Evolutionary conservation across 2,888 invertebrate genomes (phyloP), one percentile per base, ranked within the genome.

Genomic region (Plebejus argus): DNA sequence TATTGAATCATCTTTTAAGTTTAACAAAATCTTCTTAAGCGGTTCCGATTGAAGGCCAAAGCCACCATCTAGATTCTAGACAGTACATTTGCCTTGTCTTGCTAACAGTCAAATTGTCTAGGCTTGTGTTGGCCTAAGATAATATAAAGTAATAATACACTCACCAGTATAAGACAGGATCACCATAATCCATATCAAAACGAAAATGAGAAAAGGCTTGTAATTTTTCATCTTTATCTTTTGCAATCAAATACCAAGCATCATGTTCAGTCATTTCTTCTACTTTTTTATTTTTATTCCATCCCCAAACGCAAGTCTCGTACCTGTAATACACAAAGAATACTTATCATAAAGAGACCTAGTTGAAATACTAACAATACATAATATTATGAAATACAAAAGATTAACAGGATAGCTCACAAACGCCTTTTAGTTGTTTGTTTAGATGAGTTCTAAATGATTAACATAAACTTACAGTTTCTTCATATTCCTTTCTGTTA

Each of bases 401-500:
- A 53, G 15, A 53, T 53, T 15, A n/a, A 39, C 39, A 53, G 5
- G 12, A 18, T 18, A 15, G 49, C 49, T 53, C 15, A 53, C 1
- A 15, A 53, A 53, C 49, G 49, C 4, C 18, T 18, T 53, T 18
- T 18, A 49, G 56, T 56, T 56, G 7, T 56, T 5, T 56, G 18
- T 18, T 0, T 18, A n/a, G 20, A 61, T 23, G 8, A 10, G 10
- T 61, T 23, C 12, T 61, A 53, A 39, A 10, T 20, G 10, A 58
- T n/a, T 28, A 58, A 58, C 20, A 12, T 33, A 39, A 78, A 81
- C 95, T 94, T 95, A 98, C 96, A 96, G 91, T 79, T 92, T 86
- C 88, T 96, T 96, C 97, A 98, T 97, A 88, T 98, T 98, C 81
- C 94, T 94, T 86, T 97, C 96, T 79, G 97, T 96, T 39, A 98